These are phyloP conservation scores for Bufotes viridis DNA, from an alignment of 2,797 vertebrate species.

Conservation along the genomic window DNA sequence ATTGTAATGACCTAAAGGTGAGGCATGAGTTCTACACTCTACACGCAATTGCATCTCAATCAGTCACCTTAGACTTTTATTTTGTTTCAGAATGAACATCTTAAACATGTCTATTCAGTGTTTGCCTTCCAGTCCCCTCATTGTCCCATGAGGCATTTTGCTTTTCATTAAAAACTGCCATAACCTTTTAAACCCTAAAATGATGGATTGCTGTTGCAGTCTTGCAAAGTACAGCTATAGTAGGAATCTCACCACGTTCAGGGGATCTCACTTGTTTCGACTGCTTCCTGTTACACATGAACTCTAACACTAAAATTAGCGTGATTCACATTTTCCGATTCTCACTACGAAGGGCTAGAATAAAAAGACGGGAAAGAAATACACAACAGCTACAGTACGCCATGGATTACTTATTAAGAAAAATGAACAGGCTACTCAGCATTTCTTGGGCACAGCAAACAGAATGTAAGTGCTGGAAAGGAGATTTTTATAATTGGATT, in stretches of 20 bases:
- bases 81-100: constrained; percentile 47
- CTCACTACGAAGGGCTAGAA: constrained; percentile 20
- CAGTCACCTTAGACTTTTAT: constrained; percentile 18
- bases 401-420: constrained; percentile 83
- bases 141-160: constrained; percentile 63
- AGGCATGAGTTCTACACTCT: background rate
- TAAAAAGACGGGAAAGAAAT: background rate
- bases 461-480: constrained; percentile 71
- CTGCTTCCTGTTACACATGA: constrained; percentile 58
- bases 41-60: constrained; percentile 4
- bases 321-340: constrained; percentile 18
- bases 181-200: constrained; percentile 65
- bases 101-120: constrained; percentile 53
- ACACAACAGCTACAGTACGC: constrained; percentile 67
- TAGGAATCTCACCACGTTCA: constrained; percentile 64
- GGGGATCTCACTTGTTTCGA: constrained; percentile 47
- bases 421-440: constrained; percentile 76
- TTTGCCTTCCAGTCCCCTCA: constrained; percentile 58
- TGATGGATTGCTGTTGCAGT: constrained; percentile 62
- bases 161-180: constrained; percentile 60
- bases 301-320: constrained; percentile 49
- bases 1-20: background rate
- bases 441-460: constrained; percentile 79
- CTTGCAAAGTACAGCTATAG: constrained; percentile 53
- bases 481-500: constrained; percentile 80